These are phyloP conservation scores for Lota lota DNA, from an alignment of 2,113 vertebrate species.

Conservation along the genomic window DNA sequence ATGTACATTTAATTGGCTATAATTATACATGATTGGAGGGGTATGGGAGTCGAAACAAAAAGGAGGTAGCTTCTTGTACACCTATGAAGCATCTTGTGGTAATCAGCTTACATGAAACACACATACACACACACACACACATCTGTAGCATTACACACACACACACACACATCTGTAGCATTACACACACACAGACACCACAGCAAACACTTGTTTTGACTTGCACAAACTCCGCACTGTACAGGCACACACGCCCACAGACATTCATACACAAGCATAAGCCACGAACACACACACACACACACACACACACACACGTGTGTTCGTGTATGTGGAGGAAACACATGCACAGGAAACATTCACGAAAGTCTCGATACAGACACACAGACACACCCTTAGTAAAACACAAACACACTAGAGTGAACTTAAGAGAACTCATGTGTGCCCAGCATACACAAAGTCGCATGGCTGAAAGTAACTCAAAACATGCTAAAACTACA, in stretches of 20 bases:
- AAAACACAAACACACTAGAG: neutral
- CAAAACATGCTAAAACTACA: too few species aligned
- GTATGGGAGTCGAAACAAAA: constrained; percentile 1
- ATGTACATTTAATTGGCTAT: too few species aligned
- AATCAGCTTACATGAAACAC: neutral
- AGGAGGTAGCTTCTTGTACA: too few species aligned
- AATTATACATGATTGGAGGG: too few species aligned
- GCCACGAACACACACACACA: neutral
- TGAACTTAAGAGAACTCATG: too few species aligned
- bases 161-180: neutral
- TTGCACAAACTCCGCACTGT: neutral
- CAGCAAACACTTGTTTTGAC: neutral
- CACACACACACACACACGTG: neutral
- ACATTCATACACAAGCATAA: neutral
- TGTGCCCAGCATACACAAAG: too few species aligned
- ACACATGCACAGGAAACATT: neutral
- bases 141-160: neutral
- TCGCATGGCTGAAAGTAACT: too few species aligned
- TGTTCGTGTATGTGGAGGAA: too few species aligned
- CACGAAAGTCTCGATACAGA: neutral
- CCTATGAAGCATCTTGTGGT: too few species aligned
- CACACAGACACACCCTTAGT: neutral
- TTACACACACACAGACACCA: neutral
- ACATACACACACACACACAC: neutral
- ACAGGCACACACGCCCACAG: neutral